Conservation (phyloP, 2,113 vertebrate species). For the Apistogramma diplotaenia region DNA sequence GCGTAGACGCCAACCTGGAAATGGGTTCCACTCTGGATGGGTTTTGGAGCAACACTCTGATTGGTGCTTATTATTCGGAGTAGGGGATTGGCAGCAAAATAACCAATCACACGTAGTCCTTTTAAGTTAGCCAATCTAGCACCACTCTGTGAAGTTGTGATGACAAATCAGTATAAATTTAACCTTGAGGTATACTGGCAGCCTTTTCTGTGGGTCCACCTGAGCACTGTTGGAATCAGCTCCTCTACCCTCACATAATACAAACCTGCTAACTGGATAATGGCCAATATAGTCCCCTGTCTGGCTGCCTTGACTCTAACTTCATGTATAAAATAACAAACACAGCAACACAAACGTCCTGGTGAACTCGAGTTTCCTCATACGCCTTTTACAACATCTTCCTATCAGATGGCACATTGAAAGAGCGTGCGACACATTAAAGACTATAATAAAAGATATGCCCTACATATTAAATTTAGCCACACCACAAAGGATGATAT, state of each 20-base stretch:
- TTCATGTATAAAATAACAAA: neutral
- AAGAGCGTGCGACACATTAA: neutral
- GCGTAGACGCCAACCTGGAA: too few relatives aligned
- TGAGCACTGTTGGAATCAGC: neutral
- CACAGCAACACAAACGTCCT: neutral
- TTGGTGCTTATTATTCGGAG: neutral
- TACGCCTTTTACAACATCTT: neutral
- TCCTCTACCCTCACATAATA: neutral
- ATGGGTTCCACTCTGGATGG: too few relatives aligned
- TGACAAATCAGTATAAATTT: neutral
- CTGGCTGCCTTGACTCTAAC: neutral
- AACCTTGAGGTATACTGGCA: neutral
- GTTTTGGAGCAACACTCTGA: neutral
- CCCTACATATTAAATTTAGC: conserved; percentile 14
- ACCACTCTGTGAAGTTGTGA: rapidly evolving
- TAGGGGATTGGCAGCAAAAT: neutral
- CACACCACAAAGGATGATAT: neutral
- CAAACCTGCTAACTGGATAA: neutral
- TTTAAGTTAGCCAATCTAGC: neutral
- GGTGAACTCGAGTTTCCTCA: neutral
- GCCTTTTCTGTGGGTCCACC: neutral
- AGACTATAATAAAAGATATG: conserved; percentile 1
- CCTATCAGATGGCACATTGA: neutral
- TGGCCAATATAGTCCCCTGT: neutral
- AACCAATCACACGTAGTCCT: neutral